phyloP scores from a whole-genome alignment of 2,888 invertebrate genomes.

The Silvanus unidentatus region DNA sequence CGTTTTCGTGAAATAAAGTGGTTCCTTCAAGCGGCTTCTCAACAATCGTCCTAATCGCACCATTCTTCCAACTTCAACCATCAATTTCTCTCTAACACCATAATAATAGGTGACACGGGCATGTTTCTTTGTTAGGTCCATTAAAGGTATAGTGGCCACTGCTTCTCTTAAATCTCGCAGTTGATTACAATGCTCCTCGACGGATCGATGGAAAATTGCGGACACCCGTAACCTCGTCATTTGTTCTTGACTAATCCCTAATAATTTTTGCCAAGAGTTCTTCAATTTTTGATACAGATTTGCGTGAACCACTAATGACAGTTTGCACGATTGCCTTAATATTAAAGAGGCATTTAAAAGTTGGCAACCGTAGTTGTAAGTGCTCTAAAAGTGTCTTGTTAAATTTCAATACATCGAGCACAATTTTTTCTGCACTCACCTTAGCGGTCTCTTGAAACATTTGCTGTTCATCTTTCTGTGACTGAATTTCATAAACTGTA shows the following conservation, averaged over 20 bases:
- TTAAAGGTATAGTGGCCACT: slow-evolving; percentile 48
- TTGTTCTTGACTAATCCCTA: slow-evolving; percentile 67
- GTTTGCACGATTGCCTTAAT: slow-evolving; percentile 64
- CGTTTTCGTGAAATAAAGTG: slow-evolving; percentile 35
- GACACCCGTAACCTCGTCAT: slow-evolving; percentile 69
- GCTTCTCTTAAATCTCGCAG: slow-evolving; percentile 55
- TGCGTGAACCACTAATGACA: slow-evolving; percentile 54
- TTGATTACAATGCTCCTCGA: slow-evolving; percentile 59
- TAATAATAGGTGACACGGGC: slow-evolving; percentile 52
- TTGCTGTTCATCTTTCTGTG: slow-evolving; percentile 68
- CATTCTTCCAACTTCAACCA: slow-evolving; percentile 67
- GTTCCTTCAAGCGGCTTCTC: slow-evolving; percentile 60
- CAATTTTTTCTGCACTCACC: no score
- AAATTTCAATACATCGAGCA: neutral
- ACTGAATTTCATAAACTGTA: slow-evolving; percentile 64
- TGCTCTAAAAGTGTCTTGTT: slow-evolving; percentile 52
- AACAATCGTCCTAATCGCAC: slow-evolving; percentile 63
- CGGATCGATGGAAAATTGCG: slow-evolving; percentile 68
- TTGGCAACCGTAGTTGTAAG: slow-evolving; percentile 76
- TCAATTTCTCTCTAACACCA: slow-evolving; percentile 55
- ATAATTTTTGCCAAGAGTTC: slow-evolving; percentile 63
- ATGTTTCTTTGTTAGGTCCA: slow-evolving; percentile 46
- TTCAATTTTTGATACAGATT: slow-evolving; percentile 54
- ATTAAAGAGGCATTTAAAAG: slow-evolving; percentile 68
- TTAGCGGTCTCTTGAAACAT: slow-evolving; percentile 73